Evolutionary conservation across 2,888 invertebrate genomes (phyloP), one percentile per base, ranked within the genome.

Genomic region (Trichogramma evanescens): DNA sequence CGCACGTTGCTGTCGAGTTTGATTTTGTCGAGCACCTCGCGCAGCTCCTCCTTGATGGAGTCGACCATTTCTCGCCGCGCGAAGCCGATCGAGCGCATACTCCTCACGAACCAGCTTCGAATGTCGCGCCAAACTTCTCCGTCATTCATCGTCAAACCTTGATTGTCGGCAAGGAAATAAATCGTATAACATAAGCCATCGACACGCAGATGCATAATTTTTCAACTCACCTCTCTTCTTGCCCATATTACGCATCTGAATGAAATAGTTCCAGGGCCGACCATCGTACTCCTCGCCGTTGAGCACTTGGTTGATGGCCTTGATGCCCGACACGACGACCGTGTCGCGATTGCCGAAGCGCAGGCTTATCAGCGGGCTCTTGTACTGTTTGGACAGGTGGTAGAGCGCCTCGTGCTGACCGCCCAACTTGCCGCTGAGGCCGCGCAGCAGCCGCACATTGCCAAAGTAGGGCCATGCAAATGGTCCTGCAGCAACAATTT

Each of bases 211-310:
- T 43, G 39, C 40, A 10, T 43, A 9, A 3, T 49, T 13, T 6
- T 5, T 4, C n/a, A 26, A 26, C 26, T 26, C 2, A 82, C 84
- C 84, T 78, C 79, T 81, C 65, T 77, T 80, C 1, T 81, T 80
- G 39, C 87, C 87, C 82, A 88, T 82, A 10, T 84, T 84, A 40
- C 88, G 79, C 9, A 88, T 71, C 42, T 82, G 79, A 10, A 84
- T 75, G 67, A 88, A 88, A 69, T 86, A 85, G 62, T 82, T 84
- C 70, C 87, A 82, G 0, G 89, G 89, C 38, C 89, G 77, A 0
- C 84, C 86, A 61, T 84, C 83, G 66, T 81, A 88, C 38, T 83
- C 84, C 58, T 86, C 85, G 9, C 78, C 74, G 0, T 77, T 74
- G 52, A 87, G 78, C 3, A 87, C 80, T 58, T 82, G 78, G 9